phyloP scores from a whole-genome alignment of 2,113 vertebrate species.

The Nematolebias whitei region DNA sequence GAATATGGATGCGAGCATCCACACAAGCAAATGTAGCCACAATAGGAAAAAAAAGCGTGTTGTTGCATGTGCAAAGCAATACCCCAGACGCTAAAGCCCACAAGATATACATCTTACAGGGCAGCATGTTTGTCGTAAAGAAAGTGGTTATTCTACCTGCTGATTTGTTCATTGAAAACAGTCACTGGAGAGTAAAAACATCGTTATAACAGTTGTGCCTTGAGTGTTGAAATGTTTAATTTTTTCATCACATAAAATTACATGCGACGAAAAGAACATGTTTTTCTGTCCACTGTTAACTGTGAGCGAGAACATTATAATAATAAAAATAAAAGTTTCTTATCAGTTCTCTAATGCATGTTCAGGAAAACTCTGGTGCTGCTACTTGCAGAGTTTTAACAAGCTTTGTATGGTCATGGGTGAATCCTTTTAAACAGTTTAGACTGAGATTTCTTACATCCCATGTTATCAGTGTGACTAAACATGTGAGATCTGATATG shows the following conservation, averaged over 20 bases:
- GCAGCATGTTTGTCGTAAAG: too few relatives aligned
- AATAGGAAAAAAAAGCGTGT: conserved; percentile 22
- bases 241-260: neutral
- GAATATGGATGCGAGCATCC: conserved; percentile 18
- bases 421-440: conserved; percentile 24
- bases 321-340: neutral
- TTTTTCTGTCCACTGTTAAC: neutral
- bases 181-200: neutral
- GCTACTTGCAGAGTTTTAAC: conserved; percentile 13
- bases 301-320: neutral
- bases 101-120: too few relatives aligned
- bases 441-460: conserved; percentile 23
- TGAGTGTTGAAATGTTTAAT: neutral
- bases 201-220: neutral
- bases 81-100: neutral
- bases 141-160: neutral
- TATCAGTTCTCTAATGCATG: conserved; percentile 38
- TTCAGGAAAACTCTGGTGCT: conserved; percentile 38
- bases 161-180: too few relatives aligned
- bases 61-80: conserved; percentile 6
- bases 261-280: neutral
- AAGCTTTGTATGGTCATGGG: conserved; percentile 12
- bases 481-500: neutral
- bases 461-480: neutral
- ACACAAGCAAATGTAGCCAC: conserved; percentile 15